Conservation (phyloP, 2,113 vertebrate genomes). For the Triplophysa rosa region DNA sequence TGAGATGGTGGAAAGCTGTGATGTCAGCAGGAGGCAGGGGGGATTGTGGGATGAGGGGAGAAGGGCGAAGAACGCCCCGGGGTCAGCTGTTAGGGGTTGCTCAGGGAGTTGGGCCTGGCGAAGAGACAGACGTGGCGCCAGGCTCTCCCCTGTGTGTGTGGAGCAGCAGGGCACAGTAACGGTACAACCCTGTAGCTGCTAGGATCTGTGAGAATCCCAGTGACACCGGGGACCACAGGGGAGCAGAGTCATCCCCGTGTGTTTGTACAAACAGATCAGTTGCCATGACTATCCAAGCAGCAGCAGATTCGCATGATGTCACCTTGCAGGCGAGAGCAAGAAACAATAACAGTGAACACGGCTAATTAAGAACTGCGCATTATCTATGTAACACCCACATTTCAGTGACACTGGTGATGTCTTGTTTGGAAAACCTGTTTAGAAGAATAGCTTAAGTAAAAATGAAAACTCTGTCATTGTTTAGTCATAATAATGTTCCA, state of each 20-base stretch:
- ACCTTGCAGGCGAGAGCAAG: conserved; percentile 36
- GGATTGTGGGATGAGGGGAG: conserved; percentile 16
- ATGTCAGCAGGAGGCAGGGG: conserved; percentile 17
- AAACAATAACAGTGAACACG: conserved; percentile 46
- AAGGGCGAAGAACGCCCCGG: conserved; percentile 5
- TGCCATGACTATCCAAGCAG: conserved; percentile 55
- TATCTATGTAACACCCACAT: conserved; percentile 25
- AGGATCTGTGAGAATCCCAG: conserved; percentile 16
- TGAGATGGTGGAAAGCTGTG: conserved; percentile 1
- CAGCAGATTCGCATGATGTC: conserved; percentile 53
- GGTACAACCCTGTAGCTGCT: conserved; percentile 18
- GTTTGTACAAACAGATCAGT: conserved; percentile 57
- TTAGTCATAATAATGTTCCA: background rate
- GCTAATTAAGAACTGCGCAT: conserved; percentile 46
- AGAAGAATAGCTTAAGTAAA: conserved; percentile 2
- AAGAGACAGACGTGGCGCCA: conserved; percentile 27
- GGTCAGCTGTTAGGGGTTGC: conserved; percentile 14
- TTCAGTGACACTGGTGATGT: conserved; percentile 27
- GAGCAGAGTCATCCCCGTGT: conserved; percentile 36
- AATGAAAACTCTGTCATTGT: background rate
- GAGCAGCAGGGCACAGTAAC: conserved; percentile 17
- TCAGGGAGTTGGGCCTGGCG: conserved; percentile 2
- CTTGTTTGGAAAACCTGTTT: conserved; percentile 29
- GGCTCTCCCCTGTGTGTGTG: conserved; percentile 32
- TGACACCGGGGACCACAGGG: conserved; percentile 5